Evolutionary conservation across 2,797 vertebrate species (phyloP).

Genomic region (Semotilus atromaculatus): DNA sequence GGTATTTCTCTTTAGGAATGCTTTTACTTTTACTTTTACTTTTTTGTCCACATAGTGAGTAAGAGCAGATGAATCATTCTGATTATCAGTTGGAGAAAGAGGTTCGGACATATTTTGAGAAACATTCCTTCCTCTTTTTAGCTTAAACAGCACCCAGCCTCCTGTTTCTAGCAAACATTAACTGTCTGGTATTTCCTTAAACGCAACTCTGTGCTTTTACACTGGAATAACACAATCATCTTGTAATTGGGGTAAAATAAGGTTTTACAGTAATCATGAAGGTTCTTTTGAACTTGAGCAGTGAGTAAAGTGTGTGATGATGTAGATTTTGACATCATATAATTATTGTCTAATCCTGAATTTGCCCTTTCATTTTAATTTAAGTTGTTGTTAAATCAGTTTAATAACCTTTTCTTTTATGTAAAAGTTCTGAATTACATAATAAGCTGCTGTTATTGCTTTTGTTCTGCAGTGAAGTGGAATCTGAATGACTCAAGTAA

Average conservation of each 20-base stretch:
- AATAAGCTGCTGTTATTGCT: slow-evolving; percentile 10
- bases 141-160: background rate
- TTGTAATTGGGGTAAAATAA: background rate
- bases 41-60: background rate
- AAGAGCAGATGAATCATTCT: background rate
- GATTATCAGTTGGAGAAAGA: background rate
- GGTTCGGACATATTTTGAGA: background rate
- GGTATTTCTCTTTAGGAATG: background rate
- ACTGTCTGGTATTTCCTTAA: background rate
- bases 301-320: background rate
- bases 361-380: background rate
- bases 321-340: background rate
- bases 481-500: slow-evolving; percentile 90
- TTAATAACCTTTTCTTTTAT: background rate
- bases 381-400: background rate
- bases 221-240: background rate
- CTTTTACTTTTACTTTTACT: slow-evolving; percentile 8
- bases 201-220: background rate
- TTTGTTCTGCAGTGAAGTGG: slow-evolving; percentile 85
- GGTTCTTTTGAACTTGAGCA: background rate
- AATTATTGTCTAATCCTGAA: too few relatives aligned
- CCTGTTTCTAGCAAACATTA: background rate
- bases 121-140: background rate
- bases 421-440: background rate
- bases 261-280: background rate